Evolutionary conservation across 1,140 invertebrate genomes (phyloP).

Genomic region (Saxidomus purpurata): DNA sequence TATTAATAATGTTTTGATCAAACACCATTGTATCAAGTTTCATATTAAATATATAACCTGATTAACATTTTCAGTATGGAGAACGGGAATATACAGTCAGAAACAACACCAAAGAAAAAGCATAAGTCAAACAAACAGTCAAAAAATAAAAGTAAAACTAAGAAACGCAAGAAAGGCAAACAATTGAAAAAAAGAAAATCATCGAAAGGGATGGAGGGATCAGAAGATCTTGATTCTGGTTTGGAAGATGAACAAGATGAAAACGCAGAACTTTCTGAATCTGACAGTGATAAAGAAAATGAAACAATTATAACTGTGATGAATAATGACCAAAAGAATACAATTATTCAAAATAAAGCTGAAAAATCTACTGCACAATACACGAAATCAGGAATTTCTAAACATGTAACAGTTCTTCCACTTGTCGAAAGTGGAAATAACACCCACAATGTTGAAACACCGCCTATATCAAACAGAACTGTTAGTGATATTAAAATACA

Average conservation of each 20-base stretch:
- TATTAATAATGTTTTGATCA: too few relatives aligned
- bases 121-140: background rate
- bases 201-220: background rate
- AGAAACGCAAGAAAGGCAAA: conserved; percentile 26
- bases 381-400: background rate
- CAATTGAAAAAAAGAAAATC: conserved; percentile 14
- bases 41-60: too few relatives aligned
- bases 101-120: conserved; percentile 25
- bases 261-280: background rate
- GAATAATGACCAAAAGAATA: background rate
- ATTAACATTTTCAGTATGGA: too few relatives aligned
- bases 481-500: conserved; percentile 15
- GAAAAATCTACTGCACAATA: background rate
- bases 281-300: conserved; percentile 4
- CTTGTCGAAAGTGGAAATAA: background rate
- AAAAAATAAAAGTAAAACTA: conserved; percentile 33
- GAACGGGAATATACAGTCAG: background rate
- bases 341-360: background rate
- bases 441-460: background rate
- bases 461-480: background rate
- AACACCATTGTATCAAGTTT: too few relatives aligned
- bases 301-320: background rate
- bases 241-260: conserved; percentile 22
- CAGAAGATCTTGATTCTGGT: conserved; percentile 21
- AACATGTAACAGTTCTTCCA: background rate